Evolutionary conservation across 2,888 invertebrate genomes (phyloP).

Genomic region (Teleiodes luculella): DNA sequence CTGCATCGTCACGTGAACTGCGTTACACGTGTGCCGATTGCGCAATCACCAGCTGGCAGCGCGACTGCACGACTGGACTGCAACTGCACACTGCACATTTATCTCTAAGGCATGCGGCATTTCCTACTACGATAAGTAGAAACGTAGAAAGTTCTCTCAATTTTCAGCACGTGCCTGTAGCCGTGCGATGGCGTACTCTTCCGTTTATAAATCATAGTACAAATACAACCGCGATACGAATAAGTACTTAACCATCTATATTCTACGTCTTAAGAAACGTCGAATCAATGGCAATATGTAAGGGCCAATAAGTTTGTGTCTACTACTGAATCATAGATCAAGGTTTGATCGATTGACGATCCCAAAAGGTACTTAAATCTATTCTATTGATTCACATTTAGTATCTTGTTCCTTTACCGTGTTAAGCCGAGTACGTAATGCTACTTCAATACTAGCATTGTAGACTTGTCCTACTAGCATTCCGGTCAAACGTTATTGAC

Average conservation of each 20-base stretch:
- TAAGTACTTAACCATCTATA: no score
- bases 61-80: not conserved
- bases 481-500: not conserved
- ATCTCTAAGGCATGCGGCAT: not conserved
- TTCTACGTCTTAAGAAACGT: not conserved
- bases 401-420: no score
- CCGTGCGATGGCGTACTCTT: not conserved
- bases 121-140: slow-evolving; percentile 1
- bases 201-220: not conserved
- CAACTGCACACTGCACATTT: slow-evolving; percentile 1
- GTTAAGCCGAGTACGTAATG: no score
- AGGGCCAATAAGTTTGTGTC: no score
- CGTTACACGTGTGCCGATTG: slow-evolving; percentile 7
- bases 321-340: no score
- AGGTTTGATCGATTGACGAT: no score
- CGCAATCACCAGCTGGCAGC: slow-evolving; percentile 6
- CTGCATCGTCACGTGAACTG: not conserved
- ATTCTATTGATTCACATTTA: no score
- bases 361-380: no score
- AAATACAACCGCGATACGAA: not conserved
- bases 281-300: not conserved
- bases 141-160: not conserved
- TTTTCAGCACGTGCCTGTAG: not conserved
- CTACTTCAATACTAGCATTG: not conserved
- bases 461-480: not conserved